Evolutionary conservation across 2,797 vertebrate species (phyloP), one percentile per base, ranked within the genome.

Genomic region (Lateolabrax maculatus): DNA sequence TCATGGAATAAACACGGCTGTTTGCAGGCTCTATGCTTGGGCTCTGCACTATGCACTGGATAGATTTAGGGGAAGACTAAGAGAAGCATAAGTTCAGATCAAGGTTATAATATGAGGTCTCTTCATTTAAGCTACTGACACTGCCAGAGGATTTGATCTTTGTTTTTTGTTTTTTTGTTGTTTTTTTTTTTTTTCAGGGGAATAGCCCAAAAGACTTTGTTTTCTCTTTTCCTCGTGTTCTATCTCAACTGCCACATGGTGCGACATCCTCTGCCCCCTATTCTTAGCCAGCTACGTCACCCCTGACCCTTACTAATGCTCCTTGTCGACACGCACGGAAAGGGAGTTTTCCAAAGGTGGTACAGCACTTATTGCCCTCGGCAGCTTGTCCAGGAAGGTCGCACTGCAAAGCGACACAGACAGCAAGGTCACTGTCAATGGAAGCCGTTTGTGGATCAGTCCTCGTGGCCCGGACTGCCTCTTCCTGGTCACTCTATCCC

Each of bases 361-460:
- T 71, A 37, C 49, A 46, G 85, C 81, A 73, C 81, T 79, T 64
- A 70, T 80, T 87, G 83, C 87, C 85, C 75, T 80, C 57, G 25
- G 86, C 89, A 83, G 72, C 83, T 78, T 41, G 77, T 76, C 83
- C 5, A 9, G 63, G 66, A 83, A 88, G 89, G 92, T 92, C 84
- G 57, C 53, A 74, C 83, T 81, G 75, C 79, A 84, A 84, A 84
- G 88, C 84, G 77, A 90, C 80, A 83, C 61, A 61, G 52, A 81
- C 86, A 85, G 83, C 87, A 87, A 91, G 92, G 91, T 94, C 91
- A 87, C 74, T 78, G 85, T 92, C 86, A 84, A 81, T 52, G 64
- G 27, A 72, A 66, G 84, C 85, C 37, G 70, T 82, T 71, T 18
- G 21, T 70, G 69, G 83, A 90, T 90, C 86, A 49, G 69, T 81